phyloP scores from a whole-genome alignment of 1,140 invertebrate species.

The Drosophila punjabiensis region DNA sequence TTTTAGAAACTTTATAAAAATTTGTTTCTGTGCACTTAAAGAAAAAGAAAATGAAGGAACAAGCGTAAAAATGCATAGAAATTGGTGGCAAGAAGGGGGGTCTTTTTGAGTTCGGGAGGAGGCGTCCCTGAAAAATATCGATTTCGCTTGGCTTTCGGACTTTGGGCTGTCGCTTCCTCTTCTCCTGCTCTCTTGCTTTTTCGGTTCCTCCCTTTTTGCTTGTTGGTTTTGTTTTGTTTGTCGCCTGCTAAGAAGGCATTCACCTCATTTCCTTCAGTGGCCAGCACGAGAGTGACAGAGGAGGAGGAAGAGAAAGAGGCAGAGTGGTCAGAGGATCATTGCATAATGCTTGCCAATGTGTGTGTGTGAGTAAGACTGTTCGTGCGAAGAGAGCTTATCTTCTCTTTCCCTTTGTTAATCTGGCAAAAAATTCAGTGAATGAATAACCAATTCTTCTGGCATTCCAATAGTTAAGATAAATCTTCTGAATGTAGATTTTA shows the following conservation, averaged over 20 bases:
- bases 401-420: background rate
- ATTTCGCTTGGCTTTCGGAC: constrained; percentile 62
- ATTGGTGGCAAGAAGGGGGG: background rate
- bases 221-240: constrained; percentile 45
- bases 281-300: constrained; percentile 3
- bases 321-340: constrained; percentile 39
- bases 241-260: constrained; percentile 71
- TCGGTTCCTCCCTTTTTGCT: constrained; percentile 8
- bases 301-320: background rate
- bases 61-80: constrained; percentile 7
- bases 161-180: constrained; percentile 31
- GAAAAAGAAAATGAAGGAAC: constrained; percentile 24
- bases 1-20: background rate
- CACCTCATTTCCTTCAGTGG: constrained; percentile 66
- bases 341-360: constrained; percentile 24
- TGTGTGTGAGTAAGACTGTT: background rate
- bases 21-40: constrained; percentile 9
- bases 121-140: constrained; percentile 74
- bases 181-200: constrained; percentile 7
- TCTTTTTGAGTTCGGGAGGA: background rate
- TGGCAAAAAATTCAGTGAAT: background rate
- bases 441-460: background rate
- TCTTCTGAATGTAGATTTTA: background rate
- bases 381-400: constrained; percentile 19
- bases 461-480: too few species aligned